These are phyloP conservation scores for Cephalopholis sonnerati DNA, from an alignment of 2,113 vertebrate species.

Conservation along the genomic window DNA sequence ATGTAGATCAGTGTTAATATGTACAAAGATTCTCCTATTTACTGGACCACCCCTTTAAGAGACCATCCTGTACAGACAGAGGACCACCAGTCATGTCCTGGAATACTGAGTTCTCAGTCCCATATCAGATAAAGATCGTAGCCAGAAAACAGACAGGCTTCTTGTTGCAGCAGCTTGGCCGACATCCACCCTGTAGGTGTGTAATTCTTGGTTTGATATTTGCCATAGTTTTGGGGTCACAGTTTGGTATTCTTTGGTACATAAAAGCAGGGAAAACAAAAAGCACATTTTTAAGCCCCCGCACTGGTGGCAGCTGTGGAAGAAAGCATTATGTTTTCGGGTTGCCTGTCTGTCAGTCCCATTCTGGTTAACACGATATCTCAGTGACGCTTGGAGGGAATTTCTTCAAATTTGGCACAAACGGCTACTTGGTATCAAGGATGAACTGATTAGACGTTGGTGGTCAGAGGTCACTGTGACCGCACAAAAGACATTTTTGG, in stretches of 20 bases:
- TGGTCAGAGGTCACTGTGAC: no score
- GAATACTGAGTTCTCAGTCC: slow-evolving; percentile 37
- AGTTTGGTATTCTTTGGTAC: background rate
- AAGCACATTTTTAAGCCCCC: no score
- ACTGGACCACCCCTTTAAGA: background rate
- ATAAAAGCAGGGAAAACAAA: no score
- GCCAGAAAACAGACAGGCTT: slow-evolving; percentile 50
- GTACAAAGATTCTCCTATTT: slow-evolving; percentile 1
- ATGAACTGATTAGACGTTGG: no score
- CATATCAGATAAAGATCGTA: slow-evolving; percentile 54
- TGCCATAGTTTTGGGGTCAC: slow-evolving; percentile 15
- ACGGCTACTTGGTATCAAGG: no score
- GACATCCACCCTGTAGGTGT: slow-evolving; percentile 22
- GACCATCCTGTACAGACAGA: slow-evolving; percentile 38
- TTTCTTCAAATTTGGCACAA: no score
- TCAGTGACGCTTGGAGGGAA: no score
- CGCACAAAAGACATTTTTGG: no score
- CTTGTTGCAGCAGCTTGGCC: slow-evolving; percentile 47
- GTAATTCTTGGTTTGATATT: slow-evolving; percentile 20
- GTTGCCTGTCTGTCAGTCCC: no score
- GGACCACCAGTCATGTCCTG: slow-evolving; percentile 49
- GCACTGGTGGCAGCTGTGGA: no score
- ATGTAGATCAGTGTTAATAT: slow-evolving; percentile 9
- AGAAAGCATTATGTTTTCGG: no score
- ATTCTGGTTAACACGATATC: no score